Base-by-base conservation (phyloP, 37 sponge, comb jelly and placozoan genomes). In the Oopsacas minuta region DNA sequence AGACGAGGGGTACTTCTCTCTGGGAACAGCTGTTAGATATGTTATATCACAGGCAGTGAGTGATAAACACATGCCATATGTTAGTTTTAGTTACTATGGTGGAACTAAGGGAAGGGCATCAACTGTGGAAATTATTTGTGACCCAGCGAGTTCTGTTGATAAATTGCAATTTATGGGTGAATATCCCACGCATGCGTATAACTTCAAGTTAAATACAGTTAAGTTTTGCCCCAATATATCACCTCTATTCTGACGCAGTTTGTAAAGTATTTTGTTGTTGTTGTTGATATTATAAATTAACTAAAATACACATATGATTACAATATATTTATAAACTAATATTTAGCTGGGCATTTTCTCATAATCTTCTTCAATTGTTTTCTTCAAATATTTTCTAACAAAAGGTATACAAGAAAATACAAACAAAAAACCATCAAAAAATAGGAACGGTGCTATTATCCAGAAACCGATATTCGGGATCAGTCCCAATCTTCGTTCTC, bases 381-480 rank as follows among this genome's bases (percentile, higher is more conserved):
- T 61, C 75, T 34, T 61, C 22, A 61, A n/a, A 5, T n/a, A 32
- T 3, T 61, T 34, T 12, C 75, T 61, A n/a, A 61, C 75, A 25
- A n/a, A 25, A 5, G 75, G 75, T 20, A 61, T 61, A 34, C 75
- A 61, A n/a, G 75, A 61, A 12, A 61, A 61, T 12, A 12, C 28
- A n/a, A 10, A 61, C 30, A 61, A 34, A 34, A 61, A 61, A 7
- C 75, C 75, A 34, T 61, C 92, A 85, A 87, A 87, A 82, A 93
- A 23, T 0, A 91, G 88, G 35, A 87, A 42, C 0, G 94, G 94
- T 1, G 89, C 25, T 38, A 83, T 86, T 82, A 88, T 89, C 94
- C 94, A 93, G 84, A 93, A 93, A 38, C 20, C 39, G 17, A 82
- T 34, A 49, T 91, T 86, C 0, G 94, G 94, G 34, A 93, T 88